Evolutionary conservation across 53 echinoderm and acorn worm species (phyloP).

Genomic region (Antedon mediterranea): DNA sequence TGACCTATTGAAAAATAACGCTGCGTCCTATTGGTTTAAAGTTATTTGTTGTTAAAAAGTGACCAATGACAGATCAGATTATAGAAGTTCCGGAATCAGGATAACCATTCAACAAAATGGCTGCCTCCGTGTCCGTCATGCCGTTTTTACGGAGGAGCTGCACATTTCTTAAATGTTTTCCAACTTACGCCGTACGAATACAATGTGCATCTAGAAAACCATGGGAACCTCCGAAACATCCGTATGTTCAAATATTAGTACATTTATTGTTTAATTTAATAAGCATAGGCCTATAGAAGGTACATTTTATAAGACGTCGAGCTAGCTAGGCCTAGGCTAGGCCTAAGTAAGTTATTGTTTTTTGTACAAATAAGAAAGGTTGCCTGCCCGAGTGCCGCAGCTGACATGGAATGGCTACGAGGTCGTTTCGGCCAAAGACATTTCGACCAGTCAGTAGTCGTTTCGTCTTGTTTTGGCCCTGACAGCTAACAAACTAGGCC

Average conservation of each 20-base stretch:
- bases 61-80: slow-evolving; percentile 15
- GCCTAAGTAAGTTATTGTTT: too few relatives aligned
- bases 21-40: slow-evolving; percentile 8
- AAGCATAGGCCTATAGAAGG: too few relatives aligned
- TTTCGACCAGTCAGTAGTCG: too few relatives aligned
- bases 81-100: background rate
- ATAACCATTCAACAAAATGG: slow-evolving; percentile 5
- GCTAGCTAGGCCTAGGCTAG: too few relatives aligned
- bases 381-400: too few relatives aligned
- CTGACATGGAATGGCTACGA: too few relatives aligned
- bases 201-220: background rate
- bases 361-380: too few relatives aligned
- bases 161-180: background rate
- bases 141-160: background rate
- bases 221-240: background rate
- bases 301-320: too few relatives aligned
- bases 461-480: too few relatives aligned
- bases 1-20: background rate
- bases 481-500: too few relatives aligned
- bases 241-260: background rate
- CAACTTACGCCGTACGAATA: background rate
- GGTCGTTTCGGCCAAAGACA: too few relatives aligned
- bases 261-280: too few relatives aligned
- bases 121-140: slow-evolving; percentile 27
- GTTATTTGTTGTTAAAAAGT: background rate